These are phyloP conservation scores for Cyclopterus lumpus DNA, from an alignment of 2,797 vertebrate genomes.

Conservation along the genomic window DNA sequence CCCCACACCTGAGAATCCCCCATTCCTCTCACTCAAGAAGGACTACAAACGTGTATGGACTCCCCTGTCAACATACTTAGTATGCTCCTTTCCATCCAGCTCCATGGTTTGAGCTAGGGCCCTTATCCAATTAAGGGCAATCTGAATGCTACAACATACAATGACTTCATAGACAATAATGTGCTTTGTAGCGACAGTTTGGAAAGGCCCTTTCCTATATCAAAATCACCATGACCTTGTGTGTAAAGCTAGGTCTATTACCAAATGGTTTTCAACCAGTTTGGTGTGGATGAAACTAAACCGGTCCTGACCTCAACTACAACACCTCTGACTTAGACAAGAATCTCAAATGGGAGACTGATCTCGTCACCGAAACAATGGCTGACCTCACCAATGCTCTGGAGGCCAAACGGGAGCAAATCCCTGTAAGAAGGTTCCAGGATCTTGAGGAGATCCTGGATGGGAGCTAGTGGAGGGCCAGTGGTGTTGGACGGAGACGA, in stretches of 20 bases:
- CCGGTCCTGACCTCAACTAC: background rate
- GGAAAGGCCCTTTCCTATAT: background rate
- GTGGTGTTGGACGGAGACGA: background rate
- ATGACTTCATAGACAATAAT: background rate
- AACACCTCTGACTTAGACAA: background rate
- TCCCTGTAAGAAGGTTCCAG: background rate
- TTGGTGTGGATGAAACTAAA: background rate
- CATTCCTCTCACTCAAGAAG: conserved; percentile 8
- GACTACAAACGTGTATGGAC: conserved; percentile 9
- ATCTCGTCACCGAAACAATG: background rate
- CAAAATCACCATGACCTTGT: background rate
- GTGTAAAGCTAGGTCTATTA: background rate
- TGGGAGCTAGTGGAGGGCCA: background rate
- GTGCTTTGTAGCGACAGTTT: background rate
- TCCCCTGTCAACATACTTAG: background rate
- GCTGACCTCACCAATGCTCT: background rate
- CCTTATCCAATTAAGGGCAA: background rate
- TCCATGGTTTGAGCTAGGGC: background rate
- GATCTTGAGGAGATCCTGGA: background rate
- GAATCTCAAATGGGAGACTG: background rate
- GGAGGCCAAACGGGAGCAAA: background rate
- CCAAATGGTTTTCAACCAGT: background rate
- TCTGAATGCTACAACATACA: background rate
- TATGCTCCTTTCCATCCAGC: background rate
- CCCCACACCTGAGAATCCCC: conserved; percentile 2